Evolutionary conservation across 2,797 vertebrate genomes (phyloP).

Genomic region (Parauchenoglanis ngamensis): DNA sequence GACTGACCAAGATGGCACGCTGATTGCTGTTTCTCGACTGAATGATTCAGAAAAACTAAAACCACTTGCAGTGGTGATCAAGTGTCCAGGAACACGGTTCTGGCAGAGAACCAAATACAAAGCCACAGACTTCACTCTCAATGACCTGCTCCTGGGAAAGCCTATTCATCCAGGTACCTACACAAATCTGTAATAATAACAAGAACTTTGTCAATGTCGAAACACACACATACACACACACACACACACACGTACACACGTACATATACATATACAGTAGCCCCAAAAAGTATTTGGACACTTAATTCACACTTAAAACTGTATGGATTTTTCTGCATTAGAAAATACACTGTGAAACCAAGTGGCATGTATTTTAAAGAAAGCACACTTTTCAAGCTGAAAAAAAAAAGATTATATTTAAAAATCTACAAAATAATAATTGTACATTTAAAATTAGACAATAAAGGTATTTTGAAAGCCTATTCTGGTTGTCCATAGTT

Average conservation of each 20-base stretch:
- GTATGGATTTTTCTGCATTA: too few relatives aligned
- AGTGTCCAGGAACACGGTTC: constrained; percentile 79
- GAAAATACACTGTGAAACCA: too few relatives aligned
- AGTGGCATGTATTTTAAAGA: too few relatives aligned
- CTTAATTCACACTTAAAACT: too few relatives aligned
- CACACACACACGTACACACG: background rate
- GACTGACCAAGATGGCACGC: constrained; percentile 80
- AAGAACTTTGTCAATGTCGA: background rate
- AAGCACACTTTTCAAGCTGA: too few relatives aligned
- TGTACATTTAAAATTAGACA: too few relatives aligned
- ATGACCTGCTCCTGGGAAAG: constrained; percentile 79
- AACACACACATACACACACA: background rate
- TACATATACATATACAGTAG: too few relatives aligned
- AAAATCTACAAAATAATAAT: too few relatives aligned
- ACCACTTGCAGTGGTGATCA: constrained; percentile 82
- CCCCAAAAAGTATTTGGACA: too few relatives aligned
- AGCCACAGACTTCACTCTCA: constrained; percentile 82
- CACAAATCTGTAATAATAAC: background rate
- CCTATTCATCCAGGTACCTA: constrained; percentile 62
- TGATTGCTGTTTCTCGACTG: constrained; percentile 82
- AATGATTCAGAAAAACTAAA: constrained; percentile 85
- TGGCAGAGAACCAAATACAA: constrained; percentile 90
- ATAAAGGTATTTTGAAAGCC: too few relatives aligned
- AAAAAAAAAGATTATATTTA: too few relatives aligned
- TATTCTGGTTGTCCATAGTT: too few relatives aligned